Evolutionary conservation across 2,888 invertebrate genomes (phyloP).

Genomic region (Fragum sueziense): DNA sequence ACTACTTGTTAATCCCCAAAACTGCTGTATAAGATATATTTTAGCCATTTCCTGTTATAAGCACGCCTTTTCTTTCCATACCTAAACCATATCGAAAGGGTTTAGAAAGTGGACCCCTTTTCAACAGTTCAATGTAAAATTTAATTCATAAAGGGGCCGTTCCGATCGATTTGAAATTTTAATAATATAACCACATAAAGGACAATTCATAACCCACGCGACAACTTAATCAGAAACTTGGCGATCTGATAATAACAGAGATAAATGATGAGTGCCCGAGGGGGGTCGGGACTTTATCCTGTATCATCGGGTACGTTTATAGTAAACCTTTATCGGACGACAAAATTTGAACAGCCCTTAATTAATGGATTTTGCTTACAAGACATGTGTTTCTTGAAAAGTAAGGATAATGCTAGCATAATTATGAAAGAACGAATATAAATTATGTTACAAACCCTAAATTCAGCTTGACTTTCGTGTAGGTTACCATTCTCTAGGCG

Average conservation of each 20-base stretch:
- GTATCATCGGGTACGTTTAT: neutral
- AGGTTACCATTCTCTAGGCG: too few species aligned
- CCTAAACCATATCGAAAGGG: neutral
- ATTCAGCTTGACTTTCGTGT: too few species aligned
- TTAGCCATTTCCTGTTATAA: too few species aligned
- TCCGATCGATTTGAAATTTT: conserved; percentile 12
- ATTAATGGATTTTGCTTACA: too few species aligned
- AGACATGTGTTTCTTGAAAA: too few species aligned
- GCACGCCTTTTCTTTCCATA: too few species aligned
- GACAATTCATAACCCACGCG: conserved; percentile 49
- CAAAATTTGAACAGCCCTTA: too few species aligned
- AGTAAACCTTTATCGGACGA: neutral
- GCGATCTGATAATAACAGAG: conserved; percentile 16
- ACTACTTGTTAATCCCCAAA: too few species aligned
- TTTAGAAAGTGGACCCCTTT: neutral
- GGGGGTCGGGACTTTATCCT: conserved; percentile 11
- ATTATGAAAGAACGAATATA: too few species aligned
- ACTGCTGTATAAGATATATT: too few species aligned
- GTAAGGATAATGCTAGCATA: too few species aligned
- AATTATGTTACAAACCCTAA: too few species aligned
- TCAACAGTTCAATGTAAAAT: neutral
- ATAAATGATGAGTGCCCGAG: conserved; percentile 17
- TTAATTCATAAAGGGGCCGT: neutral
- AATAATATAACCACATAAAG: conserved; percentile 11
- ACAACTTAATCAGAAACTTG: conserved; percentile 22